Percentiles rank a stretch among this genome's conserved stretches.
phyloP scores from a whole-genome alignment of 2,113 vertebrate species.

The Gymnogyps californianus region DNA sequence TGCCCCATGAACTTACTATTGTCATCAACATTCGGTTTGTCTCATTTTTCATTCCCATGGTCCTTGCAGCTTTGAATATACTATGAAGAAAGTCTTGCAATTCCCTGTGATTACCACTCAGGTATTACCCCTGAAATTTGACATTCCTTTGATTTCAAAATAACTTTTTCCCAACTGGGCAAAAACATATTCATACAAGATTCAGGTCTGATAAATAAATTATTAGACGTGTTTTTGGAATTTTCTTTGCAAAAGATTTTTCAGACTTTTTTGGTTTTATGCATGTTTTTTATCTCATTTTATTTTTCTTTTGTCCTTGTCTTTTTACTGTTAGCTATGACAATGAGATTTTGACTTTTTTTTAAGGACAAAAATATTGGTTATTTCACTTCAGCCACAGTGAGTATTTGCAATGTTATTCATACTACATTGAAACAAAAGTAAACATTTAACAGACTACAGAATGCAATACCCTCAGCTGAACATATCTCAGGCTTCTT shows the following conservation, averaged over 20 bases:
- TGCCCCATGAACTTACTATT: background rate
- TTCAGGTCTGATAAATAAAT: background rate
- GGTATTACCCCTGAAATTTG: background rate
- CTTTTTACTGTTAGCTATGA: background rate
- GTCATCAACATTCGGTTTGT: background rate
- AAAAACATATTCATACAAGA: background rate
- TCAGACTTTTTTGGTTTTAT: background rate
- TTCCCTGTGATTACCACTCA: background rate
- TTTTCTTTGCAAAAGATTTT: background rate
- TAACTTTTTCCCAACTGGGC: background rate
- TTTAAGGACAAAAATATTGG: background rate
- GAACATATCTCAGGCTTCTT: background rate
- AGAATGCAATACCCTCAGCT: background rate
- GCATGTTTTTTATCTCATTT: background rate
- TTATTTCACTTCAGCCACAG: background rate
- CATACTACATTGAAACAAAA: background rate
- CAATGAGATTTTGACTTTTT: background rate
- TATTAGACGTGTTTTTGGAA: background rate
- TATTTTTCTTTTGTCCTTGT: background rate
- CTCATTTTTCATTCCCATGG: background rate
- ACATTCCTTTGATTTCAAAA: background rate
- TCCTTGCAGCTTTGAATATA: background rate
- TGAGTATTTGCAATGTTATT: background rate
- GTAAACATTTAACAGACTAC: background rate
- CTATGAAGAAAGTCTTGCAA: background rate